Percentiles rank a stretch among this genome's conserved stretches.
Conservation (phyloP, 2,113 vertebrate genomes). For the Chaetura pelagica region DNA sequence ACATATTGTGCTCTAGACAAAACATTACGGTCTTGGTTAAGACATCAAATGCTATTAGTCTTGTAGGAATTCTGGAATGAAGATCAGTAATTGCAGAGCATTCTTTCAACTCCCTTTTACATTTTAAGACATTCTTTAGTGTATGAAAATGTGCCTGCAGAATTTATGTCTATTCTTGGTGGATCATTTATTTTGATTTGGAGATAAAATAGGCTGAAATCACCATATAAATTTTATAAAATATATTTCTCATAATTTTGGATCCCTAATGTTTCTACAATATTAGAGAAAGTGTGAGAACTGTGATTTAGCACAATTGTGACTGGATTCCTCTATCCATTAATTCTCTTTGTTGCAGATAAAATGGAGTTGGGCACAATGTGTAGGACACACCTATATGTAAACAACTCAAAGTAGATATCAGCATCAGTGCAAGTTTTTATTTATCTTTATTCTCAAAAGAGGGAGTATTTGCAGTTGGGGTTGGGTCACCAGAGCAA, state of each 20-base stretch:
- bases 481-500: neutral
- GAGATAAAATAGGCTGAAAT: neutral
- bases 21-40: neutral
- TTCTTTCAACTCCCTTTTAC: neutral
- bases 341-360: neutral
- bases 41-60: neutral
- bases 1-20: neutral
- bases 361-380: fast-evolving
- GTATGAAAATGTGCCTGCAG: neutral
- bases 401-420: neutral
- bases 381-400: neutral
- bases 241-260: neutral
- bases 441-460: neutral
- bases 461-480: neutral
- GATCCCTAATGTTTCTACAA: neutral
- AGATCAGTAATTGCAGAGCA: neutral
- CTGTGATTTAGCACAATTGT: neutral
- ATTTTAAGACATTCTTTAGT: neutral
- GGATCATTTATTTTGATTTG: neutral
- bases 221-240: neutral
- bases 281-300: neutral
- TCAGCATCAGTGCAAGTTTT: neutral
- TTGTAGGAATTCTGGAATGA: conserved; percentile 7
- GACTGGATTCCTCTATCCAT: neutral
- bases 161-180: neutral